Conservation (phyloP, 2,797 vertebrate species). For the Manis pentadactyla region DNA sequence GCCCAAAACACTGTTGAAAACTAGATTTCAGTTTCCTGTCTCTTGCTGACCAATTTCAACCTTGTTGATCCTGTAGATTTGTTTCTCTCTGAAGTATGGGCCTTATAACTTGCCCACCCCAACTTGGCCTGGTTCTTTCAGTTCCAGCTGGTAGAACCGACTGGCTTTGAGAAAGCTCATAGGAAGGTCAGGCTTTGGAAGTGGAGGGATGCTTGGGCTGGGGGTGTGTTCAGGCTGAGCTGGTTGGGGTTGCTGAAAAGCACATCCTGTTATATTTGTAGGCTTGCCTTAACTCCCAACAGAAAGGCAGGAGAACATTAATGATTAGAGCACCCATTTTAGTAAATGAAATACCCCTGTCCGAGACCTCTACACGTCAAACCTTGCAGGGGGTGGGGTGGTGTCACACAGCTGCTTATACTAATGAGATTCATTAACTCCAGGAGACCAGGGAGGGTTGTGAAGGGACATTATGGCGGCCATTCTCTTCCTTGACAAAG, state of each 20-base stretch:
- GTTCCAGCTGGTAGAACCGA: neutral
- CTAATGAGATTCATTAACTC: conserved; percentile 65
- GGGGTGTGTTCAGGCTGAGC: neutral
- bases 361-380: neutral
- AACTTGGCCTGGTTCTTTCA: neutral
- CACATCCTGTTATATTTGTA: too few relatives aligned
- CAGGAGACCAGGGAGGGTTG: conserved; percentile 5
- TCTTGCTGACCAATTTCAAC: neutral
- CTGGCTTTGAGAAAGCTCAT: neutral
- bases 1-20: neutral
- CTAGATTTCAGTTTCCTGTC: neutral
- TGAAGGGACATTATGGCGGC: conserved; percentile 14
- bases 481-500: conserved; percentile 59
- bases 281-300: neutral
- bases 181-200: neutral
- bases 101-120: neutral
- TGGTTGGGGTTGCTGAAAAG: neutral
- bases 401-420: conserved; percentile 58
- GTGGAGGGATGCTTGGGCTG: neutral
- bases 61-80: too few relatives aligned
- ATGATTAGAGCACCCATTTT: neutral
- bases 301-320: neutral
- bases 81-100: neutral
- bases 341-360: neutral
- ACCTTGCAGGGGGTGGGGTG: neutral